Conservation (phyloP, 2,797 vertebrate genomes). For the Aldrovandia affinis region DNA sequence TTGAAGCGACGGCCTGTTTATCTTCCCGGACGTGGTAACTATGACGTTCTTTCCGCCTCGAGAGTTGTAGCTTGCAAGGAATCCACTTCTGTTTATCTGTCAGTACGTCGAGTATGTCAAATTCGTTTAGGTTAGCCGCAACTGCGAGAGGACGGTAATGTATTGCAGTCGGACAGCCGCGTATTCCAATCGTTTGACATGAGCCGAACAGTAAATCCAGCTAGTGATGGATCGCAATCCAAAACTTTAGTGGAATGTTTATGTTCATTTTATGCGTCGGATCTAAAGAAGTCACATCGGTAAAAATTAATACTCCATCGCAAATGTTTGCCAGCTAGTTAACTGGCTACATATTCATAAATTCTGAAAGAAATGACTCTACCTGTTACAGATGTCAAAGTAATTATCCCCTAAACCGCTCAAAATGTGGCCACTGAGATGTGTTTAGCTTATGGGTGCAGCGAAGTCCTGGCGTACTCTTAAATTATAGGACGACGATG, state of each 20-base stretch:
- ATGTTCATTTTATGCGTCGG: neutral
- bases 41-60: neutral
- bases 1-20: neutral
- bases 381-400: neutral
- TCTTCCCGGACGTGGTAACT: neutral
- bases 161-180: too few species aligned
- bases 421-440: neutral
- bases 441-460: neutral
- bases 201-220: neutral
- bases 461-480: neutral
- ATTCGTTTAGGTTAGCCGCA: neutral
- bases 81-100: too few species aligned
- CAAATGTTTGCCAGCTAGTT: neutral
- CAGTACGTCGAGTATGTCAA: neutral
- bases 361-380: neutral
- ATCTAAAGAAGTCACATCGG: neutral
- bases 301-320: neutral
- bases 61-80: neutral
- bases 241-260: neutral
- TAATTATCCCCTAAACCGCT: neutral
- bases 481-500: neutral
- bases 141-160: neutral
- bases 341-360: neutral
- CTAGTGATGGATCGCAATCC: neutral
- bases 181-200: neutral